Base-by-base conservation (phyloP, 2,888 invertebrate species). In the Cheilosia pagana region DNA sequence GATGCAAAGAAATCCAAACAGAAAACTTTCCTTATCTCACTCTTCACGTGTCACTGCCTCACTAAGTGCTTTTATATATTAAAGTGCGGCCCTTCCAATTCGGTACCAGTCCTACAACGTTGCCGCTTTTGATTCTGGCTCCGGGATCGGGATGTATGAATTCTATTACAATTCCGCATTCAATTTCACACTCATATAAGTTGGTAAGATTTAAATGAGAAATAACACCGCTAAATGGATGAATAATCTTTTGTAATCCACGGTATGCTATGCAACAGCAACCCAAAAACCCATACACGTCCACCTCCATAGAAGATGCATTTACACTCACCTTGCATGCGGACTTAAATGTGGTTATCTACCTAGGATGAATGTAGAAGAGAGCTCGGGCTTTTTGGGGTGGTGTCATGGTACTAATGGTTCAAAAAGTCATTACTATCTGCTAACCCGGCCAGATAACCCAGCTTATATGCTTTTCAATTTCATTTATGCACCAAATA, bases 401-500 rank as follows among this genome's bases (percentile, higher is more conserved):
- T 12, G 16, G 39, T 31, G 45, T 28, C 14, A 43, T 48, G 55
- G 14, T 23, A 23, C 14, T 50, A 21, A 48, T 57, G 43, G 63
- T 71, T 72, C 50, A 67, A 75, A 75, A 67, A 75, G 79, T 79
- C 67, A 62, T 81, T 81, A 68, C 71, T 75, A 53, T 35, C 12
- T 12, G 35, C 57, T 10, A 25, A 25, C 55, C 25, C 55, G 45
- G 7, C 12, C 55, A 48, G 39, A 48, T 65, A 57, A 57, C 39
- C 52, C 10, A 50, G 67, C 55, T 68, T 12, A 14, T 81, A 65
- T 79, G 43, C 74, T 52, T 67, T 60, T 41, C 53, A 81, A 75
- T 62, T 81, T 60, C 52, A 41, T 35, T 12, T 81, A 39, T 81
- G 48, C 63, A 68, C 45, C 23, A 65, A 65, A 57, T 31, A 10